Percentiles rank a stretch among this genome's conserved stretches.
Conservation (phyloP, 2,888 invertebrate genomes). For the Drosophila borealis region DNA sequence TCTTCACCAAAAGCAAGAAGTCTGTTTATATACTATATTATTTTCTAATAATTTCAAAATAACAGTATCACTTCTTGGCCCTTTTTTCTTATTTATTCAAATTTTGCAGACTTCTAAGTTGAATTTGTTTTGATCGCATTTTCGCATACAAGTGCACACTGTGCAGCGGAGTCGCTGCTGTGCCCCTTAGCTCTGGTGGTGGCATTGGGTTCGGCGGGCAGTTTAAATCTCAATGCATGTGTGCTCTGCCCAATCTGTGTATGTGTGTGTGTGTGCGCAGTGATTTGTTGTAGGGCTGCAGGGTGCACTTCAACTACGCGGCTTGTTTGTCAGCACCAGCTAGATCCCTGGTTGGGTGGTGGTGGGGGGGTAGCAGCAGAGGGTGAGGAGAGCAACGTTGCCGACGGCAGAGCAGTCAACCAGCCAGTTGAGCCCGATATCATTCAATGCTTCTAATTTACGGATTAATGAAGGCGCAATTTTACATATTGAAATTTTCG, state of each 20-base stretch:
- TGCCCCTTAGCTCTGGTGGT: slow-evolving; percentile 43
- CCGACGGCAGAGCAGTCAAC: slow-evolving; percentile 26
- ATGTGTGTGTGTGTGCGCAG: slow-evolving; percentile 28
- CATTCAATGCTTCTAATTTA: slow-evolving; percentile 78
- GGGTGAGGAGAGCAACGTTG: background rate
- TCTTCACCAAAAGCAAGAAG: no score
- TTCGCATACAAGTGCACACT: slow-evolving; percentile 31
- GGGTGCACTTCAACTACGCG: slow-evolving; percentile 72
- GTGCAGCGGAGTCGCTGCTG: slow-evolving; percentile 30
- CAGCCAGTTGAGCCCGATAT: slow-evolving; percentile 52
- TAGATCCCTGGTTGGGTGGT: background rate
- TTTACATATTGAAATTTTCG: slow-evolving; percentile 75
- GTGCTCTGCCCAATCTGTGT: background rate
- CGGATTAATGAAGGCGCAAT: slow-evolving; percentile 80
- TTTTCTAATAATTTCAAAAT: no score
- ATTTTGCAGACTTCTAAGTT: background rate
- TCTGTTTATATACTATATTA: no score
- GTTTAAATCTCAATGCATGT: slow-evolving; percentile 35
- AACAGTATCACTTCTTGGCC: no score
- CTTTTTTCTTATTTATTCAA: background rate
- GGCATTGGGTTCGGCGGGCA: slow-evolving; percentile 38
- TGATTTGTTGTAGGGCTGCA: slow-evolving; percentile 53
- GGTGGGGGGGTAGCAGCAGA: background rate
- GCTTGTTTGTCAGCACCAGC: slow-evolving; percentile 69
- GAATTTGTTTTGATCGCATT: background rate